Base-by-base conservation (phyloP, 2,888 invertebrate genomes). In the Polietes domitor region DNA sequence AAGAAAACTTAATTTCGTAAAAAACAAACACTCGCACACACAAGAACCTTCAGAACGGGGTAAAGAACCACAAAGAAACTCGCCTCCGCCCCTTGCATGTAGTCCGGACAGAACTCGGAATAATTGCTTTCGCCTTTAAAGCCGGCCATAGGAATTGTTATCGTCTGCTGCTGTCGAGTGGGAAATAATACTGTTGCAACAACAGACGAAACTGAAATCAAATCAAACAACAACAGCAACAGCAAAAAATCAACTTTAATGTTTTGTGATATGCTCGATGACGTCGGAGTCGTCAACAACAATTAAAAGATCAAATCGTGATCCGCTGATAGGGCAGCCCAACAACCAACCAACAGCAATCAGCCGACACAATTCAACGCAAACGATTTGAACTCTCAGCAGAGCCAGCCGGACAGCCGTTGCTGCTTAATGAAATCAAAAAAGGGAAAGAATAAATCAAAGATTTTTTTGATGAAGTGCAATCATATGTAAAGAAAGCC, bases 261-360 rank as follows among this genome's bases (percentile, higher is more conserved):
- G 47, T 37, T 32, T 79, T 50, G 19, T 68, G 68, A 43, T 61
- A 76, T 78, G 73, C 73, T 70, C 74, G 84, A 77, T 78, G 81
- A 72, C 78, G 80, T 65, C 78, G 80, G 72, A 84, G 81, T 78
- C 84, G 78, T 81, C 83, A 81, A 77, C 84, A 73, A 78, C 68
- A 84, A 84, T 84, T 84, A 84, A 84, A 84, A 84, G 81, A 84
- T 84, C 84, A 84, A 75, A 84, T 81, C 75, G 84, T 81, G 84
- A 81, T 84, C 84, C 78, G 72, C 72, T 78, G 84, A 84, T 84
- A 84, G n/a, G n/a, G n/a, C 71, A 76, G 7, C 53, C 7, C 50
- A 24, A 61, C 28, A 55, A 58, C 10, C 68, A 43, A 43, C 26
- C 10, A 73, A 74, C 43, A 70, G 37, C 37, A n/a, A 9, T 21